phyloP scores from a whole-genome alignment of 2,888 invertebrate species.

The Thyatira batis region DNA sequence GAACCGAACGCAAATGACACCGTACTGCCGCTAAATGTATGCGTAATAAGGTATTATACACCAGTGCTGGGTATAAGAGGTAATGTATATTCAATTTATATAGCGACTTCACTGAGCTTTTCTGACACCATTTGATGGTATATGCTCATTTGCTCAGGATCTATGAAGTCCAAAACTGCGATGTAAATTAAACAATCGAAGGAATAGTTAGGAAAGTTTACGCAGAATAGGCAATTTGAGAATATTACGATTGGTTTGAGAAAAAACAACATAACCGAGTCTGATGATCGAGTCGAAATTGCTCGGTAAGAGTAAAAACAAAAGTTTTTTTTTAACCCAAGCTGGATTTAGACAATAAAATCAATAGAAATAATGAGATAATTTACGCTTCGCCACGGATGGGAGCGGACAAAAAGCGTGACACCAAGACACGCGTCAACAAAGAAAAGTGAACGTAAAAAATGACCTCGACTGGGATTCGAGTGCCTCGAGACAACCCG shows the following conservation, averaged over 20 bases:
- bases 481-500: slow-evolving; percentile 7
- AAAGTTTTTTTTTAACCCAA: slow-evolving; percentile 19
- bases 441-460: slow-evolving; percentile 48
- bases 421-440: slow-evolving; percentile 67
- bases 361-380: slow-evolving; percentile 59
- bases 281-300: slow-evolving; percentile 7
- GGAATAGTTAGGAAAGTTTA: too few species aligned
- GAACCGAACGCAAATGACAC: slow-evolving; percentile 8
- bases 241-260: background rate
- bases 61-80: background rate
- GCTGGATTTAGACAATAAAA: slow-evolving; percentile 46
- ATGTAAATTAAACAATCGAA: too few species aligned
- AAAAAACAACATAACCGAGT: background rate
- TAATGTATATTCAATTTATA: background rate
- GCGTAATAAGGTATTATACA: background rate
- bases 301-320: slow-evolving; percentile 16
- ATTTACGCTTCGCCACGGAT: slow-evolving; percentile 64
- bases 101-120: background rate
- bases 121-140: background rate
- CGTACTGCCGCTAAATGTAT: background rate
- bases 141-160: background rate
- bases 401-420: slow-evolving; percentile 56
- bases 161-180: background rate
- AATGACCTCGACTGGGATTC: slow-evolving; percentile 17
- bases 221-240: background rate